A percentile compares a stretch with the other conserved stretches of the same genome.
These are phyloP conservation scores for Trachurus trachurus DNA, from an alignment of 2,797 vertebrate genomes.

Conservation along the genomic window DNA sequence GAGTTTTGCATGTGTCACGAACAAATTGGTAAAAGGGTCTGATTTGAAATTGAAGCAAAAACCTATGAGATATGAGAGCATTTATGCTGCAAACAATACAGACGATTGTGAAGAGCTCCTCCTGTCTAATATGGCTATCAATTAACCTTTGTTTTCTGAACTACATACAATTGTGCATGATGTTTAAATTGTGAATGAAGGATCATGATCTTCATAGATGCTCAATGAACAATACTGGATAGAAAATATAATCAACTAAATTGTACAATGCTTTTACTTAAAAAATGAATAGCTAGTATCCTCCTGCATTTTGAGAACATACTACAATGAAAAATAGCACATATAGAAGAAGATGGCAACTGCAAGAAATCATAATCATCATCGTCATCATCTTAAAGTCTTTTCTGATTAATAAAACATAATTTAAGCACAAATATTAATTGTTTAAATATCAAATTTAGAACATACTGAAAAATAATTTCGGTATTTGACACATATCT, in stretches of 20 bases:
- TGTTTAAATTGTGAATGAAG: neutral
- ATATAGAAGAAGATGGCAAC: neutral
- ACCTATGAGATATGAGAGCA: no score
- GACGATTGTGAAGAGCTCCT: no score
- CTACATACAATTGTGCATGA: neutral
- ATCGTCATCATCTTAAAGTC: neutral
- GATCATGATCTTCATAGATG: neutral
- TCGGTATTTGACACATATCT: conserved; percentile 38
- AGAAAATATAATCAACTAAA: neutral
- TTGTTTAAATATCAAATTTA: neutral
- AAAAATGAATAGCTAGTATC: neutral
- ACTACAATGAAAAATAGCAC: neutral
- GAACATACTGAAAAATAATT: conserved; percentile 11
- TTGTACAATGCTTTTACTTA: neutral
- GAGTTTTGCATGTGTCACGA: neutral
- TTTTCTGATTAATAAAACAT: neutral
- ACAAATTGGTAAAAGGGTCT: no score
- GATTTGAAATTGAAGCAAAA: no score
- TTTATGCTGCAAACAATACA: no score
- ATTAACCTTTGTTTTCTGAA: neutral
- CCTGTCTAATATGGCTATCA: neutral
- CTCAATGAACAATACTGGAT: neutral
- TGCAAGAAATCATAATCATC: neutral
- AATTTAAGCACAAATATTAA: neutral
- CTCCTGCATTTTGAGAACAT: neutral